Percentiles rank a stretch among this genome's conserved stretches.
These are phyloP conservation scores for Portevinia maculata DNA, from an alignment of 2,888 invertebrate genomes.

Conservation along the genomic window DNA sequence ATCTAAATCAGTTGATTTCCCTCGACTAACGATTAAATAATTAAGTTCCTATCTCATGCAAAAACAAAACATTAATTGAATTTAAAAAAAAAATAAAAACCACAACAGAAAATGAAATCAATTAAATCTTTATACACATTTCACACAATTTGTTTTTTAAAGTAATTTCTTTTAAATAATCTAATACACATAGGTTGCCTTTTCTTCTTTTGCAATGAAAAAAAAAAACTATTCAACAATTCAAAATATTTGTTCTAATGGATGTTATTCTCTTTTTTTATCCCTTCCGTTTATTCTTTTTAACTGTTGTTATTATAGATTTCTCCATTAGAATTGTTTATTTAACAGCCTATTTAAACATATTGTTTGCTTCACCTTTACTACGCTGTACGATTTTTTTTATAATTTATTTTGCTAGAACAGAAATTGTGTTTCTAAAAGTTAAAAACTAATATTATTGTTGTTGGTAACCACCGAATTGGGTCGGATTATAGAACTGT, in stretches of 20 bases:
- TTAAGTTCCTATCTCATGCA: slow-evolving; percentile 37
- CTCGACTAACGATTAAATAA: slow-evolving; percentile 37
- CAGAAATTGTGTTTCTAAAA: slow-evolving; percentile 5
- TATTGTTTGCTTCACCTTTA: slow-evolving; percentile 43
- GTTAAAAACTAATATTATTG: slow-evolving; percentile 43
- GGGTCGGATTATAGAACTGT: slow-evolving; percentile 77
- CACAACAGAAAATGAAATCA: slow-evolving; percentile 49
- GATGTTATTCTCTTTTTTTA: slow-evolving; percentile 15
- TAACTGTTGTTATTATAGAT: background rate
- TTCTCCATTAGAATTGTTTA: slow-evolving; percentile 13
- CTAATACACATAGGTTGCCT: slow-evolving; percentile 2
- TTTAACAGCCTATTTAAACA: slow-evolving; percentile 49
- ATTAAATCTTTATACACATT: slow-evolving; percentile 51
- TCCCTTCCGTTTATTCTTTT: slow-evolving; percentile 1
- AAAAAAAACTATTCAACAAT: slow-evolving; percentile 34
- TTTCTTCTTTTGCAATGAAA: slow-evolving; percentile 11
- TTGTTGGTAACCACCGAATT: slow-evolving; percentile 75
- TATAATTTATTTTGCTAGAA: slow-evolving; percentile 29
- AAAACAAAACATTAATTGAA: slow-evolving; percentile 35
- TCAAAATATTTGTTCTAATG: slow-evolving; percentile 20
- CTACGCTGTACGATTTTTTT: slow-evolving; percentile 25
- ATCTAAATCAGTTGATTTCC: slow-evolving; percentile 45
- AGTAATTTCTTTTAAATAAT: slow-evolving; percentile 21
- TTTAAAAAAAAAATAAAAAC: slow-evolving; percentile 35
- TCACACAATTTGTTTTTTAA: slow-evolving; percentile 32